These are phyloP conservation scores for Mizuhopecten yessoensis DNA, from an alignment of 1,140 invertebrate genomes.

Conservation along the genomic window DNA sequence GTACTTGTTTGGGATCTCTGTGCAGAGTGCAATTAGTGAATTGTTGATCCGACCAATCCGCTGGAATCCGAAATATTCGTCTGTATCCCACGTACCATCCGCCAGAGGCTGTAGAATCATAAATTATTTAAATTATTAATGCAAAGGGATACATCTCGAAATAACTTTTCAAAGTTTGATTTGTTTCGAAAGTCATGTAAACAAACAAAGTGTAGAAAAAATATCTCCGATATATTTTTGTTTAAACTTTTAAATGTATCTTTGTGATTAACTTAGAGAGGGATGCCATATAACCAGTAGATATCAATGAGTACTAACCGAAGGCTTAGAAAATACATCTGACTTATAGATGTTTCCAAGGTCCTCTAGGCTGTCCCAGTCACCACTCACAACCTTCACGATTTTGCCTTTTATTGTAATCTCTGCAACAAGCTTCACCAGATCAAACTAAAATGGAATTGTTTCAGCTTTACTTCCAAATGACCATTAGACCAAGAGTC, in stretches of 20 bases:
- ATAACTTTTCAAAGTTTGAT: too few relatives aligned
- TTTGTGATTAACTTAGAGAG: too few relatives aligned
- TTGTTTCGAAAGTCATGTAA: too few relatives aligned
- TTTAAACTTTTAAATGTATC: too few relatives aligned
- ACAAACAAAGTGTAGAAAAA: too few relatives aligned
- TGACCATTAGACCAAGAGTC: too few relatives aligned
- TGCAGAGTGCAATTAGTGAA: slow-evolving; percentile 43
- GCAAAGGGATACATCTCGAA: neutral
- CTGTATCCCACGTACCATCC: neutral
- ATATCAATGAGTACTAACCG: neutral
- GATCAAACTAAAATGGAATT: neutral
- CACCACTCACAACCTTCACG: neutral
- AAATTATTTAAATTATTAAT: too few relatives aligned
- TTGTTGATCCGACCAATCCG: slow-evolving; percentile 41
- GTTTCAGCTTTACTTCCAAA: too few relatives aligned
- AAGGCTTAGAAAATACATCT: neutral
- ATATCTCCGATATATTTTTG: too few relatives aligned
- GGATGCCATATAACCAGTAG: too few relatives aligned
- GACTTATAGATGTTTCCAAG: slow-evolving; percentile 8
- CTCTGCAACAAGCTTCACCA: neutral
- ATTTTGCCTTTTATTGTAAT: neutral
- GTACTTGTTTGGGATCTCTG: slow-evolving; percentile 46
- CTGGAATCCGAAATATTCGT: slow-evolving; percentile 42
- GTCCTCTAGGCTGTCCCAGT: neutral
- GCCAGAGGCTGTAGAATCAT: neutral